Conservation (phyloP, 2,113 vertebrate species). For the Chaetodon trifascialis region DNA sequence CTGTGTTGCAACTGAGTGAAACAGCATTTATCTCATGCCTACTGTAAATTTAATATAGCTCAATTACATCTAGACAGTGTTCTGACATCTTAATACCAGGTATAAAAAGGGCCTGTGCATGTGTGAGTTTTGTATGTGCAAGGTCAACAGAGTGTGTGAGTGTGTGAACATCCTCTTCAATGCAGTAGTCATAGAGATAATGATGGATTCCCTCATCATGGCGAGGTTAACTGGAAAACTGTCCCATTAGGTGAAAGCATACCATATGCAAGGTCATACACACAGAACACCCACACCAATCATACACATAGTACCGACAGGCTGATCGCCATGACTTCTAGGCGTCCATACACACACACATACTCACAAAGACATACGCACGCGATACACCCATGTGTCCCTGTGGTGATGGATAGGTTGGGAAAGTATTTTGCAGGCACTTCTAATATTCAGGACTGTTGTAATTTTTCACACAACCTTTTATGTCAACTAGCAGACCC, state of each 20-base stretch:
- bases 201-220: conserved; percentile 57
- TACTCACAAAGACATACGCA: neutral
- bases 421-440: conserved; percentile 65
- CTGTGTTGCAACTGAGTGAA: neutral
- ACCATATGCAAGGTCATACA: conserved; percentile 67
- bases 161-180: conserved; percentile 22
- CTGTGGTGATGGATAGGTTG: conserved; percentile 70
- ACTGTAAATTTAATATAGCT: neutral
- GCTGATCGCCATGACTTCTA: conserved; percentile 58
- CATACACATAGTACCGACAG: conserved; percentile 23
- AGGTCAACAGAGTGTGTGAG: conserved; percentile 35
- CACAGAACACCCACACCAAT: conserved; percentile 39
- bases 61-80: neutral
- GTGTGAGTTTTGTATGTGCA: conserved; percentile 3
- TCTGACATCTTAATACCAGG: conserved; percentile 17
- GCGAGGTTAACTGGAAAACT: conserved; percentile 67
- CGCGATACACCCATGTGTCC: conserved; percentile 31
- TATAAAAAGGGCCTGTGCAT: neutral
- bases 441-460: conserved; percentile 71
- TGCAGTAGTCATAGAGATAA: conserved; percentile 26
- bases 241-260: conserved; percentile 55
- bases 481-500: conserved; percentile 64
- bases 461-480: conserved; percentile 79
- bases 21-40: neutral
- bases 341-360: conserved; percentile 9